Base-by-base conservation (phyloP, 2,888 invertebrate genomes). In the Ptychoptera albimana region DNA sequence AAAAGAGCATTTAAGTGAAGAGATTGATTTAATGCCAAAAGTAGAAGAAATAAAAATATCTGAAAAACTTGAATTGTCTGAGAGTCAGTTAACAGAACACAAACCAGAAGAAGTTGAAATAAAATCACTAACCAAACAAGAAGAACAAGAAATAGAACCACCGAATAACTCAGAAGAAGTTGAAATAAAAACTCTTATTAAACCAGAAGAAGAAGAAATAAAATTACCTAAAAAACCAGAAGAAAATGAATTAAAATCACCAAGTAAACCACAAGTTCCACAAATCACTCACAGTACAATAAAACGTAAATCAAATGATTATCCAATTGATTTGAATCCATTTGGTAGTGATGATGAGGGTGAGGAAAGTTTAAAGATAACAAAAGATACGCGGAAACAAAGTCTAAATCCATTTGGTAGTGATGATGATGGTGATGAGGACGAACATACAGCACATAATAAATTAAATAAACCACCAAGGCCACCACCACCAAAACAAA, bases 291-390 rank as follows among this genome's bases (percentile, higher is more conserved):
- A 9, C 12, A 14, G 23, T 13, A 16, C 31, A 31, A 16, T 11
- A 4, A 32, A 32, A 11, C n/a, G 32, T 8, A 30, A n/a, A 35
- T 35, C 8, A n/a, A 8, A 5, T 35, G 13, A 12, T 54, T 87
- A 89, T 67, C 89, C 89, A 1, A 76, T 76, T 50, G 75, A 82
- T 57, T 68, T 88, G 50, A 89, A 91, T 70, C 89, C 89, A 6
- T 91, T 91, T 65, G 78, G 74, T 32, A 80, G 79, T 52, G 82
- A 82, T 45, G 73, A 72, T 23, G 74, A 74, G 37, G 67, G 67
- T 38, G 67, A 65, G 43, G 68, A 69, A 40, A 67, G 66, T 14
- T 58, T 59, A 55, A 48, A 64, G 53, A 37, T 48, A 14, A 44
- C 15, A 13, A 53, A 51, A 39, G 55, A 53, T 50, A 40, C 46